Evolutionary conservation across 2,888 invertebrate species (phyloP), one percentile per base, ranked within the genome.

Genomic region (Drosophila phalerata): DNA sequence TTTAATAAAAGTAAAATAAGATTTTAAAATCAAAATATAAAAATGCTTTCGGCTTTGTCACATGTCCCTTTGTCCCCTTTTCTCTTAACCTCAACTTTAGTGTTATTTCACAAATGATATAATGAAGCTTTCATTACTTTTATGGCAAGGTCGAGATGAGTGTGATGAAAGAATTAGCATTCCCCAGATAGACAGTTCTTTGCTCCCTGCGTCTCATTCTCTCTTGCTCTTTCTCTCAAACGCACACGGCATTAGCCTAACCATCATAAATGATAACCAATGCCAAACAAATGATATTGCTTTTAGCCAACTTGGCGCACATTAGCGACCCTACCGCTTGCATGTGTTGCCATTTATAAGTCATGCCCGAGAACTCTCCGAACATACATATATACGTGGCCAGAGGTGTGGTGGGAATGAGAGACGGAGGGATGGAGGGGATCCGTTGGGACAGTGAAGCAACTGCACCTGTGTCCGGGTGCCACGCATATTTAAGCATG

Each of bases 381-480:
- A 38, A 42, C 32, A 53, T 47, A 32, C 32, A 53, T 47, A 32
- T 34, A 55, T 30, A 13, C 30, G 11, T 40, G 49, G 11, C 19
- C 30, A 19, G 9, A 11, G 49, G 17, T 30, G 3, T 1, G 28
- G 5, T n/a, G n/a, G n/a, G n/a, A n/a, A n/a, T n/a, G n/a, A 4
- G 28, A 28, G 28, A 8, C 4, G 22, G 5, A 15, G 32, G 15
- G 30, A n/a, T 22, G 13, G 5, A 5, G 17, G n/a, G 6, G 37
- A 5, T 25, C 30, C 40, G 9, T 6, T 2, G 47, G 30, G 37
- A 45, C 5, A 53, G 13, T 15, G 28, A 28, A 70, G 57, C 70
- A 65, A 62, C 38, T 51, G 66, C 86, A 83, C 86, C 81, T 83
- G 86, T 67, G 86, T 82, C 82, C 82, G 82, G 86, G 52, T 62